A percentile compares a stretch with the other conserved stretches of the same genome.
These are phyloP conservation scores for Sebastes glaucus DNA, from an alignment of 2,797 vertebrate species.

Conservation along the genomic window DNA sequence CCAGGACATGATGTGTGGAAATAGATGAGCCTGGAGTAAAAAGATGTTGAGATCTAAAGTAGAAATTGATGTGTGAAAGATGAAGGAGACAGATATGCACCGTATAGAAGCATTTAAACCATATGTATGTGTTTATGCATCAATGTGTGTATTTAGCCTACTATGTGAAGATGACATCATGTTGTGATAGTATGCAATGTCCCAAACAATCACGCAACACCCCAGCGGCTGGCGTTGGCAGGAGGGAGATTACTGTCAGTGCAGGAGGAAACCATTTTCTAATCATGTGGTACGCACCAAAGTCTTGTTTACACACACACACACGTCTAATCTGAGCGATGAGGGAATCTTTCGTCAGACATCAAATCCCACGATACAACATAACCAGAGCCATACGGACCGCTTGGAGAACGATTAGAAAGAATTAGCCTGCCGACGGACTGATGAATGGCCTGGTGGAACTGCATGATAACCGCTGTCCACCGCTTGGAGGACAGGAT, in stretches of 20 bases:
- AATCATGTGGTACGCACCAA: constrained; percentile 37
- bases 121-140: not conserved
- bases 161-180: not conserved
- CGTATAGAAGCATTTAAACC: not conserved
- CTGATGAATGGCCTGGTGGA: not conserved
- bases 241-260: constrained; percentile 30
- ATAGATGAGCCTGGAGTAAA: not conserved
- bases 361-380: constrained; percentile 8
- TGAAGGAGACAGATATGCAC: not conserved
- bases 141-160: not conserved
- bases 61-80: not conserved
- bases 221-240: constrained; percentile 21
- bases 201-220: constrained; percentile 11
- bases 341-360: constrained; percentile 33
- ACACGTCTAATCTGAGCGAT: constrained; percentile 24
- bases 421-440: constrained; percentile 17
- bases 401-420: constrained; percentile 13
- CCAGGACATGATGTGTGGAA: constrained; percentile 6
- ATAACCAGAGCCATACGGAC: constrained; percentile 28
- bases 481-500: not conserved
- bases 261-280: constrained; percentile 49
- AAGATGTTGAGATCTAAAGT: constrained; percentile 16
- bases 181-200: constrained; percentile 21
- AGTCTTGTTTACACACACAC: constrained; percentile 42
- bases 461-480: constrained; percentile 12